Evolutionary conservation across 1,140 invertebrate genomes (phyloP).

Genomic region (Pseudoatta argentina): DNA sequence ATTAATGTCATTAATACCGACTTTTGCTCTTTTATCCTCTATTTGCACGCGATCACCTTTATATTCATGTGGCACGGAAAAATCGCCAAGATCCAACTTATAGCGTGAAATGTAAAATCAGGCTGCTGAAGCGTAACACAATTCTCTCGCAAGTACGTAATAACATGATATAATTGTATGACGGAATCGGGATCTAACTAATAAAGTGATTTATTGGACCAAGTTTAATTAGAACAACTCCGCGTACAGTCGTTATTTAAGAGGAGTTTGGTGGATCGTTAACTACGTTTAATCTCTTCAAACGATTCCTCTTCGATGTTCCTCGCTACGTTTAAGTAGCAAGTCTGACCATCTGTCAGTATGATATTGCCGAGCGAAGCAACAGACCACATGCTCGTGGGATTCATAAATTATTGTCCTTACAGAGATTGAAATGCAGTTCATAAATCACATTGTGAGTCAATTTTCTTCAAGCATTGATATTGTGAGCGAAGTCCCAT

Average conservation of each 20-base stretch:
- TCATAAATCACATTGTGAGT: conserved; percentile 9
- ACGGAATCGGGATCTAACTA: conserved; percentile 17
- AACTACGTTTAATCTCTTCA: conserved; percentile 51
- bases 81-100: background rate
- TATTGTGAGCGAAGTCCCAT: background rate
- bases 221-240: conserved; percentile 42
- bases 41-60: background rate
- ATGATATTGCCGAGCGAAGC: conserved; percentile 18
- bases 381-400: background rate
- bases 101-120: background rate
- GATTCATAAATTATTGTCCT: conserved; percentile 46
- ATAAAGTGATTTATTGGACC: conserved; percentile 28
- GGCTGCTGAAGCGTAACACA: background rate
- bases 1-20: background rate
- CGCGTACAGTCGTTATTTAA: conserved; percentile 28
- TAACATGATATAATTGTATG: background rate
- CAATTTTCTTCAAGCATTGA: background rate
- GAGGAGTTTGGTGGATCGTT: conserved; percentile 38
- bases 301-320: conserved; percentile 58
- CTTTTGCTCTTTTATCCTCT: background rate
- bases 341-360: conserved; percentile 43
- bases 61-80: background rate
- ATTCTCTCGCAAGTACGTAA: background rate
- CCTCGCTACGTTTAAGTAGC: conserved; percentile 22
- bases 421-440: conserved; percentile 22